phyloP scores from a whole-genome alignment of 2,113 vertebrate species.

The Anoura caudifer region DNA sequence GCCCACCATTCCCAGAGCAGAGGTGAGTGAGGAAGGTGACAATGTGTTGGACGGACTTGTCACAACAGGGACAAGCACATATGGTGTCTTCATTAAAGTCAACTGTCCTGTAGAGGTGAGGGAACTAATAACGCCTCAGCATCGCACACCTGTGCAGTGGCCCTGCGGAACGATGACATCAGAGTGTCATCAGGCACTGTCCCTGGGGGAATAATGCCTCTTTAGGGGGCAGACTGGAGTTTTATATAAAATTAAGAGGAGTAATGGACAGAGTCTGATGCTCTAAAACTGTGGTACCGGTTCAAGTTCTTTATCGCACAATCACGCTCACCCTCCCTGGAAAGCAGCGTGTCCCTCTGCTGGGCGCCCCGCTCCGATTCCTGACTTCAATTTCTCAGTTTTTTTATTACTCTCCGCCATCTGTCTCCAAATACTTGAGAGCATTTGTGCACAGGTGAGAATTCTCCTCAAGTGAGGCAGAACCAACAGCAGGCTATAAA shows the following conservation, averaged over 20 bases:
- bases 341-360: not conserved
- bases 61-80: not conserved
- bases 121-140: accelerated
- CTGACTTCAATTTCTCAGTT: constrained; percentile 37
- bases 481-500: constrained; percentile 39
- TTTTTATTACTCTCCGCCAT: constrained; percentile 48
- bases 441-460: constrained; percentile 23
- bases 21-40: not conserved
- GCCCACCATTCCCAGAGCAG: not conserved
- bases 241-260: not conserved
- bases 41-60: accelerated
- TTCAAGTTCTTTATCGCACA: not conserved
- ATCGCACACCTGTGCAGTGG: not conserved
- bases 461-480: constrained; percentile 39
- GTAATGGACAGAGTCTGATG: not conserved
- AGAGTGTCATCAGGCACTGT: not conserved
- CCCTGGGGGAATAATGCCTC: not conserved
- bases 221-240: not conserved
- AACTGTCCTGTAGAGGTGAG: not conserved
- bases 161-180: accelerated
- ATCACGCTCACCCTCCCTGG: not conserved
- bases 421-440: constrained; percentile 46
- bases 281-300: not conserved
- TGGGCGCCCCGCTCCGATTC: not conserved
- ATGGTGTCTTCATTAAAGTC: not conserved